Evolutionary conservation across 2,113 vertebrate species (phyloP).

Genomic region (Caranx ignobilis): DNA sequence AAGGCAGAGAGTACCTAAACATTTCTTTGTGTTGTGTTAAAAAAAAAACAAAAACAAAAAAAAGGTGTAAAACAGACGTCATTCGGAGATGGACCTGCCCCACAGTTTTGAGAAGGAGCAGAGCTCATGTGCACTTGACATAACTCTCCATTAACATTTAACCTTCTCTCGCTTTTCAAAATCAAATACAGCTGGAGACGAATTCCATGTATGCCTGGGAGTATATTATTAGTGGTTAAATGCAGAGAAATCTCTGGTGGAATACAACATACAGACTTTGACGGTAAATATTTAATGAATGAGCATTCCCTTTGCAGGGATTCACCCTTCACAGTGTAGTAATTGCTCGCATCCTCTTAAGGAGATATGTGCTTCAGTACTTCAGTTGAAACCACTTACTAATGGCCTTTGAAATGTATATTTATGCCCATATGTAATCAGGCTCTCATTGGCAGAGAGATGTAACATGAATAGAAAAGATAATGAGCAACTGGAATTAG

Average conservation of each 20-base stretch:
- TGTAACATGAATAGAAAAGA: constrained; percentile 37
- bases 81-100: background rate
- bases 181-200: background rate
- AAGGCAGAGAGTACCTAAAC: constrained; percentile 14
- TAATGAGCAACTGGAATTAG: constrained; percentile 51
- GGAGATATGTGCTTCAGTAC: constrained; percentile 28
- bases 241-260: background rate
- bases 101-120: background rate
- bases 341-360: constrained; percentile 19
- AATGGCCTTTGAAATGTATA: constrained; percentile 60
- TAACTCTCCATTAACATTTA: background rate
- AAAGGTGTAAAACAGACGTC: background rate
- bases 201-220: background rate
- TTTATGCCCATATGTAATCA: constrained; percentile 39
- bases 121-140: background rate
- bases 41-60: background rate
- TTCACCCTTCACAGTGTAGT: constrained; percentile 6
- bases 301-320: constrained; percentile 3
- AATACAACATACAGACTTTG: background rate
- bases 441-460: constrained; percentile 27
- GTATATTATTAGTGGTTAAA: background rate
- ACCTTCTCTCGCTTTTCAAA: background rate
- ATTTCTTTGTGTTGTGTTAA: background rate
- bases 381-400: constrained; percentile 43
- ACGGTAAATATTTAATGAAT: constrained; percentile 13